Evolutionary conservation across 2,888 invertebrate species (phyloP).

Genomic region (Drosophila trichaetosa): DNA sequence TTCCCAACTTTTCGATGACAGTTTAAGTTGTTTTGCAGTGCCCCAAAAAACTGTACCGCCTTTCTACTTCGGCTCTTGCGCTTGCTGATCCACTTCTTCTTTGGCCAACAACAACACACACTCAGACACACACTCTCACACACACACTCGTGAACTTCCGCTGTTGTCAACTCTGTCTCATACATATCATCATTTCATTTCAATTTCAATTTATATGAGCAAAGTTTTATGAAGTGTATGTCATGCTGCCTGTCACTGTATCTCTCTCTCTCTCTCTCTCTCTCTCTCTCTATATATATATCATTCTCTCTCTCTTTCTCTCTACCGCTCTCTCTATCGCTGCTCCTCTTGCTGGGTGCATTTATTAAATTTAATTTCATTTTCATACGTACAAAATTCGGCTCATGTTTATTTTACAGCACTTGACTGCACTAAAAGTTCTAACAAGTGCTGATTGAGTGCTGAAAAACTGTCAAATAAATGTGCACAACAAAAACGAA

Average conservation of each 20-base stretch:
- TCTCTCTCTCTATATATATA: too few species aligned
- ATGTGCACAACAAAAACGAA: constrained; percentile 28
- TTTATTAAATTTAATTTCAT: constrained; percentile 77
- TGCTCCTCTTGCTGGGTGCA: constrained; percentile 33
- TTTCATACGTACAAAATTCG: constrained; percentile 50
- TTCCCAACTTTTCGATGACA: constrained; percentile 72
- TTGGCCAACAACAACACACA: constrained; percentile 63
- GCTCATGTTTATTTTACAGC: constrained; percentile 77
- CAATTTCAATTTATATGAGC: constrained; percentile 79
- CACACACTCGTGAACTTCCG: constrained; percentile 36
- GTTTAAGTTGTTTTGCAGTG: constrained; percentile 73
- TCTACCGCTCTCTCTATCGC: background rate
- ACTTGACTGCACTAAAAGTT: constrained; percentile 70
- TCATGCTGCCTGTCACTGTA: constrained; percentile 59
- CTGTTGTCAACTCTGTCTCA: constrained; percentile 55
- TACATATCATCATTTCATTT: constrained; percentile 71
- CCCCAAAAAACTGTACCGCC: constrained; percentile 22
- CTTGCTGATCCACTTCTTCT: constrained; percentile 68
- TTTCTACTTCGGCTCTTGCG: background rate
- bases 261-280: constrained; percentile 12
- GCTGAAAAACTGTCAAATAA: constrained; percentile 76
- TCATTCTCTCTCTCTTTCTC: background rate
- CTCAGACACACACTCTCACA: background rate
- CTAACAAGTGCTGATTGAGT: constrained; percentile 79
- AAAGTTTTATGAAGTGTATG: constrained; percentile 80